Conservation (phyloP, 2,797 vertebrate species). For the Enteromius radiatus region DNA sequence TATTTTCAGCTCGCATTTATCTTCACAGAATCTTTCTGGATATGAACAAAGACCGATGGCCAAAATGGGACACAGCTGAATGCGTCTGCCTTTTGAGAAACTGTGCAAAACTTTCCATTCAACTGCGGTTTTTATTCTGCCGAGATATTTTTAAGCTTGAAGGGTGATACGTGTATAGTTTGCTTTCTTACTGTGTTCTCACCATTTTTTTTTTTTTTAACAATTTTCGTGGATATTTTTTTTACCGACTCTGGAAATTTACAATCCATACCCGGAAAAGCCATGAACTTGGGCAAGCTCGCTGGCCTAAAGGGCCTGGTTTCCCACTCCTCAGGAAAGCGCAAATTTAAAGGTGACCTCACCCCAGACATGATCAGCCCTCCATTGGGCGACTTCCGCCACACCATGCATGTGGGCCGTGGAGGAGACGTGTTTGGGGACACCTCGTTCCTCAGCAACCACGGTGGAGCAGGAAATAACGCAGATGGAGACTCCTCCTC, state of each 20-base stretch:
- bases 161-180: slow-evolving; percentile 49
- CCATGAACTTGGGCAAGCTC: slow-evolving; percentile 95
- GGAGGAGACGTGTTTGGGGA: slow-evolving; percentile 96
- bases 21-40: slow-evolving; percentile 67
- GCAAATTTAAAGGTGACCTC: slow-evolving; percentile 84
- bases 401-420: slow-evolving; percentile 97
- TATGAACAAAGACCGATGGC: slow-evolving; percentile 67
- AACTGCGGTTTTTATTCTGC: slow-evolving; percentile 27
- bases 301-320: slow-evolving; percentile 90
- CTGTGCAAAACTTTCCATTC: slow-evolving; percentile 41
- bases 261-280: slow-evolving; percentile 21
- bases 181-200: slow-evolving; percentile 20
- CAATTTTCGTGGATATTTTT: not conserved
- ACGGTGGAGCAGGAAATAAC: slow-evolving; percentile 76
- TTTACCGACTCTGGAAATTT: slow-evolving; percentile 39
- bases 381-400: slow-evolving; percentile 93
- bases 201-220: not conserved
- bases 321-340: slow-evolving; percentile 86
- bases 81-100: slow-evolving; percentile 64
- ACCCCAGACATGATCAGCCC: slow-evolving; percentile 96
- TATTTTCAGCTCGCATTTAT: slow-evolving; percentile 73
- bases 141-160: slow-evolving; percentile 46
- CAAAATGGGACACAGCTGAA: slow-evolving; percentile 64
- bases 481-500: slow-evolving; percentile 63
- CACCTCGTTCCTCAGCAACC: slow-evolving; percentile 97